These are phyloP conservation scores for Platerodrilus igneus DNA, from an alignment of 2,888 invertebrate species.

Conservation along the genomic window DNA sequence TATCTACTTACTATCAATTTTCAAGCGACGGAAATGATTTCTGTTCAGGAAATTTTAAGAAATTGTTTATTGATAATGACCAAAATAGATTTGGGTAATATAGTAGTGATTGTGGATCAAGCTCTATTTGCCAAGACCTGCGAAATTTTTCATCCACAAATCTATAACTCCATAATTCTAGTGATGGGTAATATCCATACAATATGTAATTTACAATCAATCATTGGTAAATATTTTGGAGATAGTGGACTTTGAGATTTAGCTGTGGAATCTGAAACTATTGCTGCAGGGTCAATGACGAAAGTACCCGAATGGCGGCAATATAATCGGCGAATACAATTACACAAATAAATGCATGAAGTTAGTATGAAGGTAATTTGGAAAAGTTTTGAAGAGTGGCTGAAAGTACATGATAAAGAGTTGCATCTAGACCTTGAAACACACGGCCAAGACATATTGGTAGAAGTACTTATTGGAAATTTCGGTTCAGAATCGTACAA, in stretches of 20 bases:
- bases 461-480: no score
- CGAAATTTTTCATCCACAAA: no score
- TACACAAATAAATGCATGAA: slow-evolving; percentile 4
- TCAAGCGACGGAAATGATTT: slow-evolving; percentile 2
- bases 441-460: no score
- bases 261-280: slow-evolving; percentile 4
- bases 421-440: no score
- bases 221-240: slow-evolving; percentile 2
- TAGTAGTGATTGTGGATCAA: background rate
- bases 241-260: slow-evolving; percentile 3
- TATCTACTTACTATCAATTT: slow-evolving; percentile 4
- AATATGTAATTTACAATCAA: slow-evolving; percentile 2
- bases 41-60: slow-evolving; percentile 4
- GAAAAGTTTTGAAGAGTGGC: no score
- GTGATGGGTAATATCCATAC: slow-evolving; percentile 5
- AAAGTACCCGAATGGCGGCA: background rate
- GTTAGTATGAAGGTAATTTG: background rate
- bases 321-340: slow-evolving; percentile 1
- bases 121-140: background rate
- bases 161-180: slow-evolving; percentile 1
- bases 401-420: no score
- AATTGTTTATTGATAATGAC: slow-evolving; percentile 5
- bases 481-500: no score
- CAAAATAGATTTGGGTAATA: slow-evolving; percentile 1
- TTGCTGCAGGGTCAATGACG: background rate